These are phyloP conservation scores for Pemphredon lugubris DNA, from an alignment of 2,888 invertebrate species.

Conservation along the genomic window DNA sequence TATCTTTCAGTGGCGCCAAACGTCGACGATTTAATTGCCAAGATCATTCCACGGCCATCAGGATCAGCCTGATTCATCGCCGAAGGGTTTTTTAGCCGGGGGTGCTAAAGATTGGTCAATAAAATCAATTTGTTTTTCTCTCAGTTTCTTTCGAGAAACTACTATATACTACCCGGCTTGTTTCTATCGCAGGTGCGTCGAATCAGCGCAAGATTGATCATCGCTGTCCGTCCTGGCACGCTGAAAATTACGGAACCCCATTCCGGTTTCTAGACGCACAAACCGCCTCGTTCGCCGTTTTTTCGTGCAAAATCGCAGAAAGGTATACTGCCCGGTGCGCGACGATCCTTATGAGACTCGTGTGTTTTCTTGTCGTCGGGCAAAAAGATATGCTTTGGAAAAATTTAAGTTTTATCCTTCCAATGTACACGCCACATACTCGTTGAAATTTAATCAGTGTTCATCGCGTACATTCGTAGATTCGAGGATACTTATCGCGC, in stretches of 20 bases:
- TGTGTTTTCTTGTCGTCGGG: too few species aligned
- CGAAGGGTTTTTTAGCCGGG: neutral
- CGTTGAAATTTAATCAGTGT: too few species aligned
- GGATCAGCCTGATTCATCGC: neutral
- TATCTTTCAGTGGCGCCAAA: too few species aligned
- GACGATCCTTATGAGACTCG: neutral
- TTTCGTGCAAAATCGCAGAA: conserved; percentile 30
- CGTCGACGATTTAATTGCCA: too few species aligned
- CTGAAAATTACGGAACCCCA: conserved; percentile 54
- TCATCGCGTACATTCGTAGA: too few species aligned
- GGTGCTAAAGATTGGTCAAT: conserved; percentile 13
- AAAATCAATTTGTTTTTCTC: conserved; percentile 30
- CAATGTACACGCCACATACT: too few species aligned
- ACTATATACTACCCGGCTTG: conserved; percentile 8
- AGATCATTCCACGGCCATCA: too few species aligned
- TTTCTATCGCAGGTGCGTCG: conserved; percentile 46
- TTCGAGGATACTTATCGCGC: too few species aligned
- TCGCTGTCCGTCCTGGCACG: conserved; percentile 40
- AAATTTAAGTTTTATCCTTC: too few species aligned
- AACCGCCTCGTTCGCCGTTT: conserved; percentile 5
- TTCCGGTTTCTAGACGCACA: conserved; percentile 47
- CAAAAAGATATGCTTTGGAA: too few species aligned
- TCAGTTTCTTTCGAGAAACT: conserved; percentile 26
- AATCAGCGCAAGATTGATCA: conserved; percentile 52
- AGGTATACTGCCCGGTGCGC: conserved; percentile 4